A percentile compares a stretch with the other conserved stretches of the same genome.
These are phyloP conservation scores for Lichenostomus cassidix DNA, from an alignment of 2,113 vertebrate genomes.

Conservation along the genomic window DNA sequence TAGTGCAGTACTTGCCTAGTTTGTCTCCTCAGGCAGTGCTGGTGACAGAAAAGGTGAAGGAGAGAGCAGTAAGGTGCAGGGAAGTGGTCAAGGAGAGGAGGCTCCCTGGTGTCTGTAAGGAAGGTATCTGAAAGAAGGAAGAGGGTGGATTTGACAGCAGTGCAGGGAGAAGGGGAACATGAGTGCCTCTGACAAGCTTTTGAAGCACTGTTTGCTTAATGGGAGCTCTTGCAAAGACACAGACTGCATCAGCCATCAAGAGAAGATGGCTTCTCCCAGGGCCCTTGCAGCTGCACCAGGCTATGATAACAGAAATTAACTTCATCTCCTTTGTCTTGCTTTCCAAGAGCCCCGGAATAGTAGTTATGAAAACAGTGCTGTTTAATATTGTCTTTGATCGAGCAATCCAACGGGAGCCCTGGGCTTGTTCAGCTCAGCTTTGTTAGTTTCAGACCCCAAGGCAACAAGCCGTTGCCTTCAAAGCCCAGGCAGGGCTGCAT, in stretches of 20 bases:
- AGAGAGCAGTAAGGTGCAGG: background rate
- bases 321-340: conserved; percentile 49
- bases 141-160: rapidly evolving
- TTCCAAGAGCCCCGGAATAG: conserved; percentile 63
- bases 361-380: conserved; percentile 70
- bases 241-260: conserved; percentile 40
- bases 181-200: background rate
- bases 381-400: conserved; percentile 77
- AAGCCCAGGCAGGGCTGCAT: conserved; percentile 57
- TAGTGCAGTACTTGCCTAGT: background rate
- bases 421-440: conserved; percentile 63
- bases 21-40: background rate
- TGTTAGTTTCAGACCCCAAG: conserved; percentile 76
- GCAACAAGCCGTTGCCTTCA: conserved; percentile 69
- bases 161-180: background rate
- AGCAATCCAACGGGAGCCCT: conserved; percentile 66
- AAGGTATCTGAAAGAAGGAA: background rate
- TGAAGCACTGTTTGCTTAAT: conserved; percentile 30
- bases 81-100: background rate
- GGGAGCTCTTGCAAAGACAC: conserved; percentile 19
- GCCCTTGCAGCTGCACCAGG: conserved; percentile 30
- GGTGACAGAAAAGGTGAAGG: background rate
- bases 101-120: background rate
- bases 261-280: conserved; percentile 60
- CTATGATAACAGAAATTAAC: conserved; percentile 73